phyloP scores from a whole-genome alignment of 2,888 invertebrate genomes.

The Euplexia lucipara region DNA sequence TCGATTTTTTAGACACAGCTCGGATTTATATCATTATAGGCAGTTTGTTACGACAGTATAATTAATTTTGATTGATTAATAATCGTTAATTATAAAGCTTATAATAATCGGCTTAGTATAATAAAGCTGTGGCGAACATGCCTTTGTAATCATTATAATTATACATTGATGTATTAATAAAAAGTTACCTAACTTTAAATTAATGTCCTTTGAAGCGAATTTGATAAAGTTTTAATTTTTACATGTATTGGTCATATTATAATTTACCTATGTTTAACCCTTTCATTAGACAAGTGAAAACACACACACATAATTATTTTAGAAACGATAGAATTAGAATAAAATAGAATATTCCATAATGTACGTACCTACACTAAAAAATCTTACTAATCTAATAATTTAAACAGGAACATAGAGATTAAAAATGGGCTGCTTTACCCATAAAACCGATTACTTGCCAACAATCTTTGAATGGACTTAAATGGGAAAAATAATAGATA shows the following conservation, averaged over 20 bases:
- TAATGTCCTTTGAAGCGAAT: background rate
- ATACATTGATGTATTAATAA: conserved; percentile 27
- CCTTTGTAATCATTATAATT: conserved; percentile 53
- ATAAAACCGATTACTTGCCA: too few species aligned
- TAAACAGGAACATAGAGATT: too few species aligned
- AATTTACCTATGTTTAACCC: too few species aligned
- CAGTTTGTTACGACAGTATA: conserved; percentile 64
- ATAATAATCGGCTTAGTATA: conserved; percentile 58
- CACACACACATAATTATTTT: too few species aligned
- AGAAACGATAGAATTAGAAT: too few species aligned
- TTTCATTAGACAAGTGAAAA: too few species aligned
- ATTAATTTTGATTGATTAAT: conserved; percentile 67
- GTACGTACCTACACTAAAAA: too few species aligned
- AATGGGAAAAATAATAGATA: too few species aligned
- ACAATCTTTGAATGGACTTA: too few species aligned
- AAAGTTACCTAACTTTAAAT: conserved; percentile 6
- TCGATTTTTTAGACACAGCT: conserved; percentile 58
- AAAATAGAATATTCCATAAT: too few species aligned
- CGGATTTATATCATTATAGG: conserved; percentile 60
- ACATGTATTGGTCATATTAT: background rate
- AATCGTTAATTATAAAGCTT: conserved; percentile 62
- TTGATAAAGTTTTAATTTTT: conserved; percentile 14
- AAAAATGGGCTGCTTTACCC: too few species aligned
- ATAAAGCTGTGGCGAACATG: conserved; percentile 50
- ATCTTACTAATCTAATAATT: too few species aligned